Base-by-base conservation (phyloP, 2,888 invertebrate species). In the Polia nebulosa region DNA sequence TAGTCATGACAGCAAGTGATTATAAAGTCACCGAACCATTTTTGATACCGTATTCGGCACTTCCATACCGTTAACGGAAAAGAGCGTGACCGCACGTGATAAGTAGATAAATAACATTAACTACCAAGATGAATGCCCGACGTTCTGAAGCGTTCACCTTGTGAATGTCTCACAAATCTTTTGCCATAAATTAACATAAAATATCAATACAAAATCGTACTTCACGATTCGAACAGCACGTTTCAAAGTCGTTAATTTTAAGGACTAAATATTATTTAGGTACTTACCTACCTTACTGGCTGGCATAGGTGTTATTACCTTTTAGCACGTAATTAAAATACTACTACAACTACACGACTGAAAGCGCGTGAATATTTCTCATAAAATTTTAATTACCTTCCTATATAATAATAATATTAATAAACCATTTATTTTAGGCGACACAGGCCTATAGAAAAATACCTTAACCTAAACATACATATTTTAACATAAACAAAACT, bases 1-100 rank as follows among this genome's bases (percentile, higher is more conserved):
- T 41, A 20, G 32, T 25, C 22, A 1, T 57, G 11, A 17, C 25
- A 25, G 20, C 9, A 3, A 20, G 41, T 60, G 60, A 8, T 68
- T 49, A n/a, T 5, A 2, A 71, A 71, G 64, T 66, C 72, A 73
- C 36, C 47, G 67, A 73, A 72, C 58, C 41, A 20, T 41, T 53
- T 57, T 39, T 34, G 20, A 49, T 25, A 49, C 49, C 47, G 29
- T 29, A 52, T 45, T 65, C 13, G 41, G 20, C 34, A 63, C 45
- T 49, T 71, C n/a, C 32, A 49, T 29, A 57, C 65, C 53, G 66
- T 72, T 71, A 65, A 20, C 39, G 56, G 51, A 29, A 72, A 39
- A 55, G 32, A 72, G 53, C 72, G 77, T 76, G 75, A 77, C 76
- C 45, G 22, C 20, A 13, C 41, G 36, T 68, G 60, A 45, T 71